phyloP scores from a whole-genome alignment of 1,140 invertebrate species.

The Drosophila obscura region DNA sequence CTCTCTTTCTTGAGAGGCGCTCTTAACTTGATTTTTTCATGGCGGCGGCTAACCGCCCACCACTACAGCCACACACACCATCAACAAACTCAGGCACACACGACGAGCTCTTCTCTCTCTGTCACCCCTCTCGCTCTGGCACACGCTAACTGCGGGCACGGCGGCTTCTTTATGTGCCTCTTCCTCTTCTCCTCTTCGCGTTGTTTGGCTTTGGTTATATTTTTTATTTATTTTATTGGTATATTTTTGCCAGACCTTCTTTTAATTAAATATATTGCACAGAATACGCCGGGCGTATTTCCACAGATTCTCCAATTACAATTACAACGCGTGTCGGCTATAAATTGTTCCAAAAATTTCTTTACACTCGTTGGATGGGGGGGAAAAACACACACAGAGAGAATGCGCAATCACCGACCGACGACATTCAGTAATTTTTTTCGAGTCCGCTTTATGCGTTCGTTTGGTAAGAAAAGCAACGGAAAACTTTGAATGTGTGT shows the following conservation, averaged over 20 bases:
- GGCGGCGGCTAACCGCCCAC: slow-evolving; percentile 41
- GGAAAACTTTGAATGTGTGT: too few species aligned
- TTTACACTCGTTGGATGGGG: slow-evolving; percentile 31
- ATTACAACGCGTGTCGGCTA: slow-evolving; percentile 10
- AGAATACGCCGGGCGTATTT: slow-evolving; percentile 8
- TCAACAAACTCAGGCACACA: slow-evolving; percentile 48
- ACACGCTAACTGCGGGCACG: slow-evolving; percentile 42
- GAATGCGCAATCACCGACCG: slow-evolving; percentile 32
- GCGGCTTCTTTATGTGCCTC: slow-evolving; percentile 76
- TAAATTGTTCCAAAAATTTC: slow-evolving; percentile 19
- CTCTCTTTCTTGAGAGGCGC: background rate
- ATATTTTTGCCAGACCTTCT: slow-evolving; percentile 17
- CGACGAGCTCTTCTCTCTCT: slow-evolving; percentile 26
- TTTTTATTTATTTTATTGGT: slow-evolving; percentile 40
- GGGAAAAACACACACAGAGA: slow-evolving; percentile 35
- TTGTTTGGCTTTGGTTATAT: slow-evolving; percentile 45
- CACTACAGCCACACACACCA: slow-evolving; percentile 53
- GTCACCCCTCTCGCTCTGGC: slow-evolving; percentile 43
- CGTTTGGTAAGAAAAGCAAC: too few species aligned
- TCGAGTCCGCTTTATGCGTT: slow-evolving; percentile 1
- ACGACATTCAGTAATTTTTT: slow-evolving; percentile 17
- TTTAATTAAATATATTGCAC: slow-evolving; percentile 15
- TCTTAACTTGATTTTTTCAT: slow-evolving; percentile 24
- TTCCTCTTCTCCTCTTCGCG: slow-evolving; percentile 36
- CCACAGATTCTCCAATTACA: slow-evolving; percentile 22